Percentiles rank a stretch among this genome's conserved stretches.
Conservation (phyloP, 2,888 invertebrate genomes). For the Linhomoeus sp. region DNA sequence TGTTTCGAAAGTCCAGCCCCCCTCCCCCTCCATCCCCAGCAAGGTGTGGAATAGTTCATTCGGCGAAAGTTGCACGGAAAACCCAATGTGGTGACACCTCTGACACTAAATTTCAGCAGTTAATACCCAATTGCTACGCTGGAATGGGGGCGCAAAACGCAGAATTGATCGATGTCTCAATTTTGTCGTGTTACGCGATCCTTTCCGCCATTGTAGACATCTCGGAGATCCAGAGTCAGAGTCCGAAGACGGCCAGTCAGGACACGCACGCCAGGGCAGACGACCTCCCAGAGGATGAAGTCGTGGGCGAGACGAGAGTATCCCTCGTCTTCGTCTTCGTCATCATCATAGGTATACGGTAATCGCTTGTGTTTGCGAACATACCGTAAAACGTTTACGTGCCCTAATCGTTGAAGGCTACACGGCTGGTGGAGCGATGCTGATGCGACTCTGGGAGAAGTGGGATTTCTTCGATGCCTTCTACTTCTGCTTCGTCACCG, state of each 20-base stretch:
- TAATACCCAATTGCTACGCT: too few species aligned
- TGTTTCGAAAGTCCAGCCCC: too few species aligned
- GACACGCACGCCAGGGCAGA: slow-evolving; percentile 15
- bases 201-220: slow-evolving; percentile 22
- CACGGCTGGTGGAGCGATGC: slow-evolving; percentile 25
- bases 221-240: slow-evolving; percentile 21
- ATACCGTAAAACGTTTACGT: too few species aligned
- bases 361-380: too few species aligned
- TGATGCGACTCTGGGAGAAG: slow-evolving; percentile 25
- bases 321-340: slow-evolving; percentile 26
- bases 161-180: too few species aligned
- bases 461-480: slow-evolving; percentile 28
- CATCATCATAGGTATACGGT: slow-evolving; percentile 26
- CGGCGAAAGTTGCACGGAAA: too few species aligned
- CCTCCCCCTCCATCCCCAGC: too few species aligned
- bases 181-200: too few species aligned
- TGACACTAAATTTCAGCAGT: too few species aligned
- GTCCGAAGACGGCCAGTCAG: slow-evolving; percentile 8
- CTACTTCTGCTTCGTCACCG: slow-evolving; percentile 28
- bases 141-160: too few species aligned
- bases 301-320: slow-evolving; percentile 17
- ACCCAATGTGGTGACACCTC: too few species aligned
- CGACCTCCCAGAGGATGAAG: slow-evolving; percentile 2
- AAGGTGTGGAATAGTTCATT: too few species aligned
- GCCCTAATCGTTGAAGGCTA: slow-evolving; percentile 17